phyloP scores from a whole-genome alignment of 2,113 vertebrate species.

The Rhinoptilus africanus region DNA sequence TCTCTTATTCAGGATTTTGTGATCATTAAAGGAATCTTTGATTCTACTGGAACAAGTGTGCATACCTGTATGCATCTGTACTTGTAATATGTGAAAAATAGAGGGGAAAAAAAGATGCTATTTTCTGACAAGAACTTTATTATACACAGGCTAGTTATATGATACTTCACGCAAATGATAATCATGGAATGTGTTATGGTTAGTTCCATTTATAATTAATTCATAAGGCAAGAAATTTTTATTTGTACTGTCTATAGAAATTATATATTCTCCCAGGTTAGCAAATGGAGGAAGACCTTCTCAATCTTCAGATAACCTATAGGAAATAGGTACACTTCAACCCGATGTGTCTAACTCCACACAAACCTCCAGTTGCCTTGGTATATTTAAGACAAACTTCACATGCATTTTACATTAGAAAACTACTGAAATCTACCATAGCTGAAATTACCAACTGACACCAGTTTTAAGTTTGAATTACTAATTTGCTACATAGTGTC shows the following conservation, averaged over 20 bases:
- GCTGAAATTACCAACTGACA: neutral
- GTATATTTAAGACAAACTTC: neutral
- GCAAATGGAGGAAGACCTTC: neutral
- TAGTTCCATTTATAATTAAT: neutral
- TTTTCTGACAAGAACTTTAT: neutral
- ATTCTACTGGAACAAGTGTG: neutral
- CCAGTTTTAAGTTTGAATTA: neutral
- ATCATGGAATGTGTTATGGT: neutral
- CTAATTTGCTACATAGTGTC: neutral
- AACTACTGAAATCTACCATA: neutral
- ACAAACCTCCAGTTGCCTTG: neutral
- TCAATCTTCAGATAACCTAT: neutral
- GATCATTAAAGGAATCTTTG: neutral
- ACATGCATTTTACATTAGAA: neutral
- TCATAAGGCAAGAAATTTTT: neutral
- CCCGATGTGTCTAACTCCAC: neutral
- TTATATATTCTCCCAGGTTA: neutral
- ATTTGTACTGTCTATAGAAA: neutral
- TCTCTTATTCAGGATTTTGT: slow-evolving; percentile 10
- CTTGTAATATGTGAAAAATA: neutral
- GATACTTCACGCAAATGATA: neutral
- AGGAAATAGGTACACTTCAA: neutral
- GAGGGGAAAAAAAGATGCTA: neutral
- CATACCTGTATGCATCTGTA: neutral
- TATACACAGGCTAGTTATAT: neutral